phyloP scores from a whole-genome alignment of 2,113 vertebrate species.

The Plestiodon gilberti region DNA sequence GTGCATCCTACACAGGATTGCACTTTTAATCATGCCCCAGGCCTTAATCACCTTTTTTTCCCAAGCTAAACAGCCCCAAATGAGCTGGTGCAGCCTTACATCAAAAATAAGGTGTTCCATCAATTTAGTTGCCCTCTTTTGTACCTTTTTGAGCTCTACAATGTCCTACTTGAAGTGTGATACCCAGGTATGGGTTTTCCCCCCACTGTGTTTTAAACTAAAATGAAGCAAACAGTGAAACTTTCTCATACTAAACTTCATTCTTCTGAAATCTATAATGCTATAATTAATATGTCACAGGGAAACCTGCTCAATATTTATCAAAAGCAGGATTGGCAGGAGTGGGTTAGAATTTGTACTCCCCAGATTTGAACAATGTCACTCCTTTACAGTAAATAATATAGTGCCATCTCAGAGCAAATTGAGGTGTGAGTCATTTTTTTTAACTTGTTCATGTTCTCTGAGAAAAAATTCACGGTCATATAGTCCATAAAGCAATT shows the following conservation, averaged over 20 bases:
- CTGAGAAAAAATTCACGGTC: no score
- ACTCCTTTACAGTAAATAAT: slow-evolving; percentile 8
- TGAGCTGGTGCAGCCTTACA: no score
- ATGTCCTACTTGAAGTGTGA: no score
- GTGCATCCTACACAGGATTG: no score
- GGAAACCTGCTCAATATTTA: slow-evolving; percentile 64
- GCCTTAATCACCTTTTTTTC: no score
- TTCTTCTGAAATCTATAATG: slow-evolving; percentile 64
- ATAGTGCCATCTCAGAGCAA: slow-evolving; percentile 32
- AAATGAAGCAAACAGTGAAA: slow-evolving; percentile 34
- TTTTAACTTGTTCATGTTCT: no score
- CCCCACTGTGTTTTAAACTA: slow-evolving; percentile 25
- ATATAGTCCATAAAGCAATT: no score
- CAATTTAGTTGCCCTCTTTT: no score
- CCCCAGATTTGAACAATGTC: slow-evolving; percentile 11
- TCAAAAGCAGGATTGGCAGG: slow-evolving; percentile 51
- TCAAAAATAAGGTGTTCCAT: no score
- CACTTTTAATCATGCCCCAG: no score
- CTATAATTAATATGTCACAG: slow-evolving; percentile 71
- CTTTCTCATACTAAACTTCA: slow-evolving; percentile 44
- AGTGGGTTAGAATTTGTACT: slow-evolving; percentile 55
- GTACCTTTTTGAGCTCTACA: no score
- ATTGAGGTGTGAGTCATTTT: neutral
- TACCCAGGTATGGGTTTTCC: neutral
- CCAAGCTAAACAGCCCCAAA: no score